Conservation (phyloP, 2,888 invertebrate genomes). For the Perizoma affinitatum region DNA sequence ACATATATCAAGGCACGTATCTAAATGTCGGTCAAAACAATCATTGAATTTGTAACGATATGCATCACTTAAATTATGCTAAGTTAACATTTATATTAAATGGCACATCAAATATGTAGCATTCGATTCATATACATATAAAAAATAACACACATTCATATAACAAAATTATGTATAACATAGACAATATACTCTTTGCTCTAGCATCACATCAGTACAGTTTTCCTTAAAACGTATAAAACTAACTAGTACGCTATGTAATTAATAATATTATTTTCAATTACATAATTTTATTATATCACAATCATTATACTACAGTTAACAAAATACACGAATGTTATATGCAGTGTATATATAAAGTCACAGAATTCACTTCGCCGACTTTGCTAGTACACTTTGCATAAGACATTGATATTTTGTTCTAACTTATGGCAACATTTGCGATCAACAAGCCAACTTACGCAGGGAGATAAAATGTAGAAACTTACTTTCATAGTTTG, state of each 20-base stretch:
- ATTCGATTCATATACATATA: constrained; percentile 58
- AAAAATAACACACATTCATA: constrained; percentile 47
- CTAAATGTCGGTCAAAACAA: constrained; percentile 46
- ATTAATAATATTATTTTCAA: constrained; percentile 52
- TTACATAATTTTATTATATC: constrained; percentile 44
- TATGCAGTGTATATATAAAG: constrained; percentile 16
- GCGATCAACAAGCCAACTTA: neutral
- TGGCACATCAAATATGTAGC: constrained; percentile 78
- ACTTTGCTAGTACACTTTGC: constrained; percentile 4
- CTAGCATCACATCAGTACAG: constrained; percentile 79
- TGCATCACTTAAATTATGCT: constrained; percentile 54
- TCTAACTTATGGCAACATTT: neutral
- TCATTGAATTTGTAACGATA: constrained; percentile 45
- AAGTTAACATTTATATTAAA: constrained; percentile 63
- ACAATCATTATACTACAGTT: constrained; percentile 53
- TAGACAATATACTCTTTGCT: constrained; percentile 71
- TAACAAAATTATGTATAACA: constrained; percentile 51
- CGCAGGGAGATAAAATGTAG: neutral
- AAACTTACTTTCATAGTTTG: too few species aligned
- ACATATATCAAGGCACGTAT: constrained; percentile 47
- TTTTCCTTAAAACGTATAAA: constrained; percentile 62
- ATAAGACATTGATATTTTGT: neutral
- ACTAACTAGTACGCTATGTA: constrained; percentile 52
- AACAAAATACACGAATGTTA: constrained; percentile 45
- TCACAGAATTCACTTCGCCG: neutral